Evolutionary conservation across 2,113 vertebrate species (phyloP).

Genomic region (Galeopterus variegatus): DNA sequence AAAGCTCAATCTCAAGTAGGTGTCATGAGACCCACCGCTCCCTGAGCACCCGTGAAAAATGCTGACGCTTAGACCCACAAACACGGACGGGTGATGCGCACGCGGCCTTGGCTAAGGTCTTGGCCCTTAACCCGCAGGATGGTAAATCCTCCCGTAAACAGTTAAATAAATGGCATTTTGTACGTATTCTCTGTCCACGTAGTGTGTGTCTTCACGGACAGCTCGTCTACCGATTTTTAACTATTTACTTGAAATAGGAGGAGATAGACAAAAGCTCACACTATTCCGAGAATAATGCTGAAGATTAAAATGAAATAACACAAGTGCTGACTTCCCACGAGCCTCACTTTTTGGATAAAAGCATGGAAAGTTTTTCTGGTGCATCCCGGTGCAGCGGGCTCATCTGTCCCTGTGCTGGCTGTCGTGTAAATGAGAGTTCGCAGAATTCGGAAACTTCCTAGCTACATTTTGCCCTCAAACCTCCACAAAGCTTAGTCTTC

Average conservation of each 20-base stretch:
- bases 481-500: neutral
- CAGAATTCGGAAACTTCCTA: neutral
- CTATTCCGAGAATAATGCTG: neutral
- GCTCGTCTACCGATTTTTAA: neutral
- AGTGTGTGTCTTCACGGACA: neutral
- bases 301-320: neutral
- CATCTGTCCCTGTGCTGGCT: neutral
- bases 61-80: neutral
- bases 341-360: neutral
- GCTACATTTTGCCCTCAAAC: neutral
- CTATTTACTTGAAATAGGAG: constrained; percentile 15
- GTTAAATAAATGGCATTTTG: neutral
- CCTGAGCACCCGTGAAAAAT: neutral
- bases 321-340: neutral
- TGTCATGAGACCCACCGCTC: fast-evolving
- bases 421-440: neutral
- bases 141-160: neutral
- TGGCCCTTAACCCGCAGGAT: neutral
- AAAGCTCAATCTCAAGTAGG: neutral
- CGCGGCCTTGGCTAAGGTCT: neutral
- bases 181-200: neutral
- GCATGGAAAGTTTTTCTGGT: no score
- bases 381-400: neutral
- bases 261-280: neutral
- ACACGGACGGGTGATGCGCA: neutral